These are phyloP conservation scores for Fistularia commersonii DNA, from an alignment of 2,797 vertebrate species.

Conservation along the genomic window DNA sequence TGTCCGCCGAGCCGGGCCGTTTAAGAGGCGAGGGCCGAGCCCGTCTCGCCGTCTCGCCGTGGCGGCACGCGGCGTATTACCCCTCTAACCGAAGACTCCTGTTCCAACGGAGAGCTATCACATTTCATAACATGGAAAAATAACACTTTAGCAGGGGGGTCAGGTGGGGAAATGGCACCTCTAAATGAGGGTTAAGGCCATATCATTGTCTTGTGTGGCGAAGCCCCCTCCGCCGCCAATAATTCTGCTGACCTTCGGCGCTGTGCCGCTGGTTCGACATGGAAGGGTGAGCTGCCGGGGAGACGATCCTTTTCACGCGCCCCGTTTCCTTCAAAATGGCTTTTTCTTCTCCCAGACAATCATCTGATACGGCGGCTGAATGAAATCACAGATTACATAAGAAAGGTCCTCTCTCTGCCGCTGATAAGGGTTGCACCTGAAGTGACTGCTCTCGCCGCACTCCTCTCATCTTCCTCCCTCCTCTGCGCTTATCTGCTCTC, in stretches of 20 bases:
- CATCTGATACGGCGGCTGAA: conserved; percentile 76
- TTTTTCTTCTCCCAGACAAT: conserved; percentile 87
- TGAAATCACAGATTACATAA: conserved; percentile 85
- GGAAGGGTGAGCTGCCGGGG: conserved; percentile 80
- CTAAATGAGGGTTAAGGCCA: conserved; percentile 83
- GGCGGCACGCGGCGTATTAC: conserved; percentile 66
- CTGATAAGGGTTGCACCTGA: conserved; percentile 77
- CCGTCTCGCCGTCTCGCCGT: conserved; percentile 53
- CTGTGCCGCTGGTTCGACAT: conserved; percentile 78
- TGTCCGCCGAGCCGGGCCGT: conserved; percentile 60
- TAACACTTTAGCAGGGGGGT: conserved; percentile 79
- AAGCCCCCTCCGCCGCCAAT: conserved; percentile 85
- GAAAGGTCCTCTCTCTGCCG: conserved; percentile 74
- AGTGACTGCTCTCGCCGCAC: conserved; percentile 64
- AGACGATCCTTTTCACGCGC: conserved; percentile 76
- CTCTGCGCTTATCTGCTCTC: conserved; percentile 56
- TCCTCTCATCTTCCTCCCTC: conserved; percentile 53
- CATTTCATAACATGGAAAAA: conserved; percentile 80
- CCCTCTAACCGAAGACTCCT: conserved; percentile 63
- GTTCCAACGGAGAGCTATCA: conserved; percentile 79
- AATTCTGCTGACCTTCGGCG: conserved; percentile 80
- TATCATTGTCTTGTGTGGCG: conserved; percentile 80
- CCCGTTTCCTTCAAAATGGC: conserved; percentile 79
- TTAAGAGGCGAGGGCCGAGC: conserved; percentile 59
- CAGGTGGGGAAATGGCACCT: conserved; percentile 84